Percentiles rank a stretch among this genome's conserved stretches.
These are phyloP conservation scores for Pogona vitticeps DNA, from an alignment of 2,113 vertebrate genomes.

Conservation along the genomic window DNA sequence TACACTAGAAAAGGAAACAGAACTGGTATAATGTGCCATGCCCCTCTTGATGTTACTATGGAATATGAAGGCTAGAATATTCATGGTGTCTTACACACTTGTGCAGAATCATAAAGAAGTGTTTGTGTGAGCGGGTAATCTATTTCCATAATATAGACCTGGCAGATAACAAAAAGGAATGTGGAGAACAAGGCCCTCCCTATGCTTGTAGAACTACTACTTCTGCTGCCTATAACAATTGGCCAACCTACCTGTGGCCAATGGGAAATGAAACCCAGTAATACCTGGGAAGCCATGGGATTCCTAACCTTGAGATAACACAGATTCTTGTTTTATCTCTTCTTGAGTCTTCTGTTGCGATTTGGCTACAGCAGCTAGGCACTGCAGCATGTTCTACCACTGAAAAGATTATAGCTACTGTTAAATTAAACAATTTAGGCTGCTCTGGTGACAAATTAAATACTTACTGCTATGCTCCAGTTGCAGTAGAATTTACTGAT, in stretches of 20 bases:
- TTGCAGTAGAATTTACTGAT: slow-evolving; percentile 17
- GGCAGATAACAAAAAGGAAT: neutral
- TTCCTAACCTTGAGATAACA: neutral
- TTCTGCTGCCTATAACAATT: neutral
- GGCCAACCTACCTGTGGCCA: neutral
- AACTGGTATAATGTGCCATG: too few relatives aligned
- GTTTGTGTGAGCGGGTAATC: neutral
- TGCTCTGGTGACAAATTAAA: slow-evolving; percentile 1
- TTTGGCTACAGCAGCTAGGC: neutral
- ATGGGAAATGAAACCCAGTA: neutral
- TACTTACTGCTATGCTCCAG: neutral
- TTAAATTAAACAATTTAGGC: slow-evolving; percentile 11
- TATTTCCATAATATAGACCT: neutral
- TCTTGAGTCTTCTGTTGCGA: neutral
- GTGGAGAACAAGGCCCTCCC: neutral
- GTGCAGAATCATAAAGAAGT: neutral
- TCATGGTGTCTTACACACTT: neutral
- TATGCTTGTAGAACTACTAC: neutral
- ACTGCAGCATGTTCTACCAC: neutral
- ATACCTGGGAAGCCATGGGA: too few relatives aligned
- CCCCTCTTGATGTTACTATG: neutral
- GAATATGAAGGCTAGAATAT: neutral
- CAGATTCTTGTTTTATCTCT: too few relatives aligned
- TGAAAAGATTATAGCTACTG: neutral
- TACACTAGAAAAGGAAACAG: too few relatives aligned